These are phyloP conservation scores for Lithophane semibrunnea DNA, from an alignment of 2,888 invertebrate species.

Conservation along the genomic window DNA sequence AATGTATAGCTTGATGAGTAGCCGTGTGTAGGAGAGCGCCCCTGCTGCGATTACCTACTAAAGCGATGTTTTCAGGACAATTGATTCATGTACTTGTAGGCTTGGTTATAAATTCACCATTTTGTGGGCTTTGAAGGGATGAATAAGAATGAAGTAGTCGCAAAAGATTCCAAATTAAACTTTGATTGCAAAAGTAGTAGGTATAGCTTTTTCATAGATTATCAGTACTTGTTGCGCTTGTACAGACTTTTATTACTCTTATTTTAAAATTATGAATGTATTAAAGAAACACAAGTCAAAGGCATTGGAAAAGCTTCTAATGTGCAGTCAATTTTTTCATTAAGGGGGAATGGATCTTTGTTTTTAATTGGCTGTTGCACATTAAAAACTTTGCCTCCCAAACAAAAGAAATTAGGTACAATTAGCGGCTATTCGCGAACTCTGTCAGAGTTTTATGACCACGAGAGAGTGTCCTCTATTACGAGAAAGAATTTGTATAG, in stretches of 20 bases:
- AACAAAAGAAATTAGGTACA: conserved; percentile 11
- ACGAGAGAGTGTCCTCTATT: conserved; percentile 18
- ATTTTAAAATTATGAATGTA: neutral
- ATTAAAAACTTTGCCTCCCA: neutral
- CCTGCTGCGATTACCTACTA: neutral
- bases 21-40: neutral
- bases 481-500: neutral
- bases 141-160: neutral
- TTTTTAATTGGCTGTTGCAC: neutral
- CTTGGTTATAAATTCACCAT: neutral
- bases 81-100: neutral
- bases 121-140: neutral
- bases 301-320: neutral
- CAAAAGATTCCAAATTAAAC: neutral
- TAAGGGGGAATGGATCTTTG: neutral
- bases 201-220: neutral
- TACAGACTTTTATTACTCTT: neutral
- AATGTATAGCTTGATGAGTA: too few species aligned
- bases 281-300: neutral
- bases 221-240: too few species aligned
- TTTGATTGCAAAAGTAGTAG: too few species aligned
- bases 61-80: neutral
- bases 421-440: conserved; percentile 30
- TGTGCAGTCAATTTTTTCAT: neutral
- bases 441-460: conserved; percentile 18